Base-by-base conservation (phyloP, 2,113 vertebrate genomes). In the Malurus melanocephalus region DNA sequence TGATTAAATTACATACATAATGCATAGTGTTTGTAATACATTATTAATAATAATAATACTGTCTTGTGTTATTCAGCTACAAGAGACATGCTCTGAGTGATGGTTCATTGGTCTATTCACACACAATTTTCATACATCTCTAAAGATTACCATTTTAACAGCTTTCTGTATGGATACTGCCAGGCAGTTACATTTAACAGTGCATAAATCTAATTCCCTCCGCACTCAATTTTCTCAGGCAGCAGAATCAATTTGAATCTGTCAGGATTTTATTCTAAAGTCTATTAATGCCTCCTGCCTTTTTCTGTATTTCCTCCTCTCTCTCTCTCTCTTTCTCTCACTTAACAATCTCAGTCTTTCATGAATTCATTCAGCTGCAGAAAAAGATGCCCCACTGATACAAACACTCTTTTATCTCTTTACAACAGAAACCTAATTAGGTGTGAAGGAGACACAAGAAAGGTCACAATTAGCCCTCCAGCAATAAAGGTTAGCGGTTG, bases 171-270 rank as follows among this genome's bases (percentile, higher is more conserved):
- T 87, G 80, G 94, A 94, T 87, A 89, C 94, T 80, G 78, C 95
- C 93, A 96, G 92, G 95, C 95, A 95, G 96, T 92, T 92, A 94
- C 93, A 88, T 95, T 93, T 96, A 95, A 95, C 97, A 93, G 95
- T 87, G 91, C 93, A 92, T 96, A 94, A 95, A 97, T 96, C 97
- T 95, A 94, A 96, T 94, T 95, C 95, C 94, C 90, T 91, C 87
- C 24, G 40, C 95, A 88, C 95, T 96, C 94, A 94, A 93, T 96
- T 96, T 97, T 96, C 95, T 96, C 93, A 79, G 93, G 94, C 94
- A 95, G 94, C 95, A 94, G 96, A 96, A 96, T 97, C 97, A 96
- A 95, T 96, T 94, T 95, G 95, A 93, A 96, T 96, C 96, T 96
- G 96, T 95, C 95, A 93, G 95, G 95, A 91, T 97, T 96, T 95